Evolutionary conservation across 2,888 invertebrate species (phyloP), one percentile per base, ranked within the genome.

Genomic region (Megaustenia siamemsis): DNA sequence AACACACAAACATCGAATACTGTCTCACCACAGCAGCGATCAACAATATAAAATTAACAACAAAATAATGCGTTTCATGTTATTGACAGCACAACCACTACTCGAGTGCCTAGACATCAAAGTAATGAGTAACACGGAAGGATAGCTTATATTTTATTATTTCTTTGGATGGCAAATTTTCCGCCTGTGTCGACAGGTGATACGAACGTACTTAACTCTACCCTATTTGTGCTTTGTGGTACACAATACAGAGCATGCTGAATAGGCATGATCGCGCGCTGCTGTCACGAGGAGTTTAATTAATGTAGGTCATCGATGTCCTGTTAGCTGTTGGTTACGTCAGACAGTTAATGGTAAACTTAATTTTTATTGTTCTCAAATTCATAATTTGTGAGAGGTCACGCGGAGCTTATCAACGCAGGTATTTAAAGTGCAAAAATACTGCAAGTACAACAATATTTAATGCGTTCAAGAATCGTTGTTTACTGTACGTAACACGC

Each of bases 251-350:
- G 73, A 73, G 28, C 73, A 49, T 49, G 73, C 73, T 49, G 28
- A 73, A 28, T 28, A 73, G 49, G 49, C 73, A 73, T 49, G 73
- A 73, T 73, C 49, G 49, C 45, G 45, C 35, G 28, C n/a, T 28
- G 24, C 24, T n/a, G 73, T 73, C 73, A 73, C 73, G 32, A 73
- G 49, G 21, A n/a, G n/a, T 21, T 2, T 32, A 15, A n/a, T 32
- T 73, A 49, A 43, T 43, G 43, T 71, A 45, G 71, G 71, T 71
- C 71, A 71, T n/a, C 60, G 12, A 32, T 32, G 45, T 6, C 45
- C 45, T 32, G 2, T 32, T 28, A 32, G 32, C 60, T 60, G 60
- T 60, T 63, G 63, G 28, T n/a, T 63, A 32, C 63, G 1, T 6
- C 63, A 12, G 28, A 32, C 15, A 63, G 3, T 32, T 63, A 1